phyloP scores from a whole-genome alignment of 2,797 vertebrate species.

The Eremophila alpestris region DNA sequence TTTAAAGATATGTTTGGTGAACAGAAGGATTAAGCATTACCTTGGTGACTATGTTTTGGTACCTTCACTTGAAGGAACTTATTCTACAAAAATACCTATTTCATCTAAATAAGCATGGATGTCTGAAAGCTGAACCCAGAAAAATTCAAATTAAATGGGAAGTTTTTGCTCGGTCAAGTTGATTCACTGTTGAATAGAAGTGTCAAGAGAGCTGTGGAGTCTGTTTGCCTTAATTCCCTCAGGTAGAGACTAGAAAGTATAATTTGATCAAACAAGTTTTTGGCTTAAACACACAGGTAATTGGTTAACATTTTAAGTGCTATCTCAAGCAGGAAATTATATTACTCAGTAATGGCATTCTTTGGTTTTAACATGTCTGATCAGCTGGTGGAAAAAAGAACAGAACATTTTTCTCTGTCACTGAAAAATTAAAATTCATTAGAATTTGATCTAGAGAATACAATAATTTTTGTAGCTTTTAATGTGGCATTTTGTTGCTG shows the following conservation, averaged over 20 bases:
- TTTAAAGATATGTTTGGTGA: neutral
- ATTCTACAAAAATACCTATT: neutral
- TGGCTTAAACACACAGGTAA: neutral
- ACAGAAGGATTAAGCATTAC: neutral
- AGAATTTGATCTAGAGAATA: neutral
- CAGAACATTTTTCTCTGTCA: neutral
- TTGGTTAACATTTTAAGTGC: slow-evolving; percentile 1
- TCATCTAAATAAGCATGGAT: neutral
- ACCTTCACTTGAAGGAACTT: neutral
- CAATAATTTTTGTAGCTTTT: neutral
- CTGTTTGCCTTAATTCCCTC: neutral
- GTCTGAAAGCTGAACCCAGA: neutral
- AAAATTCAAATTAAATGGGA: neutral
- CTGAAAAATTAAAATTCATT: neutral
- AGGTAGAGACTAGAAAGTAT: neutral
- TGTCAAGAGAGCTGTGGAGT: neutral
- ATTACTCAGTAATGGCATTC: neutral
- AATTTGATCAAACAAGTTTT: slow-evolving; percentile 9
- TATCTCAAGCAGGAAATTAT: slow-evolving; percentile 21
- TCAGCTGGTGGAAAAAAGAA: neutral
- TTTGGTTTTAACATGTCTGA: slow-evolving; percentile 23
- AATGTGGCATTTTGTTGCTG: neutral
- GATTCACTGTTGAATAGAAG: neutral
- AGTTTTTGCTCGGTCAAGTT: neutral
- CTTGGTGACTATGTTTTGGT: neutral